Base-by-base conservation (phyloP, 2,113 vertebrate genomes). In the Heteronetta atricapilla region DNA sequence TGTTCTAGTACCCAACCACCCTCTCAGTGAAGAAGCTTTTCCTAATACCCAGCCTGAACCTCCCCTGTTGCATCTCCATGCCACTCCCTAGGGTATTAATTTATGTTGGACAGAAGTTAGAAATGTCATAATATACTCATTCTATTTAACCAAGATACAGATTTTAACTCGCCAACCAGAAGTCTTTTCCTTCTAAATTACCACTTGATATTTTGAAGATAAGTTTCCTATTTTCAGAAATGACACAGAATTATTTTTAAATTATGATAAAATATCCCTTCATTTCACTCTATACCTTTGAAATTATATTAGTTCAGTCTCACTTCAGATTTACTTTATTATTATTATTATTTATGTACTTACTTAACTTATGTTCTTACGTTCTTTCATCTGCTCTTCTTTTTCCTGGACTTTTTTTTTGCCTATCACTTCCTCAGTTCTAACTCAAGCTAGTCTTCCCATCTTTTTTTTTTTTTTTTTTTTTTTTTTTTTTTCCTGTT, bases 401-500 rank as follows among this genome's bases (percentile, higher is more conserved):
- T 40, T 0, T 42, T 69, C 62, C 46, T 56, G 19, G 3, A 53
- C 85, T 74, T 21, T 46, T 46, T 19, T 29, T 20, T 2, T 14
- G 6, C 13, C 46, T 21, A 46, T 46, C 38, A 34, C 5, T 31
- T 82, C 83, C 13, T 76, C 5, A 7, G 73, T 40, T 62, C 58
- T 91, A 75, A 76, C 62, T 95, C 34, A 79, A 34, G 38, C 14
- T 59, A 28, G 3, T 68, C 4, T 28, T 60, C 13, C 5, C n/a
- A 83, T 77, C 10, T 62, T 94, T 74, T 95, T 73, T 46, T 46
- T 46, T 16, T 46, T 8, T 46, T 10, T 20, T 20, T 20, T 64
- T 95, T 74, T 95, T 46, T 20, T 46, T 20, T 20, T 20, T 46
- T 64, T 95, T 76, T 95, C 68, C 11, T 96, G 2, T 84, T 95